Evolutionary conservation across 1,140 invertebrate genomes (phyloP).

Genomic region (Drosophila nikananu): DNA sequence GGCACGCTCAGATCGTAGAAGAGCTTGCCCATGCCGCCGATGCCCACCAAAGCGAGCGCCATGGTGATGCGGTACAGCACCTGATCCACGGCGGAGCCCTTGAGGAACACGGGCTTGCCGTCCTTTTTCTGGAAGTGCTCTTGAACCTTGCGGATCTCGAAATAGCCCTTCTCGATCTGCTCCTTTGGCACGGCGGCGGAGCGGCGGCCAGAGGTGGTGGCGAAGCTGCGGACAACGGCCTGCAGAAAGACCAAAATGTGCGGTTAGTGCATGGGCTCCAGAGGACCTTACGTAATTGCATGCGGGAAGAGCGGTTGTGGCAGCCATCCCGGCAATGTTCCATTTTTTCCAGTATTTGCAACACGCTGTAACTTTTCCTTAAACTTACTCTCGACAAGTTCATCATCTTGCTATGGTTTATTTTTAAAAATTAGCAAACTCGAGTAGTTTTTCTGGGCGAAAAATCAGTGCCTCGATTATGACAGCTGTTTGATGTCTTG

Average conservation of each 20-base stretch:
- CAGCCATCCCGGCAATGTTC: neutral
- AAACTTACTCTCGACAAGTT: constrained; percentile 81
- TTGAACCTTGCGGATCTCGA: constrained; percentile 85
- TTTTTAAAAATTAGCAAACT: constrained; percentile 66
- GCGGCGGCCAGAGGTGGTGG: constrained; percentile 60
- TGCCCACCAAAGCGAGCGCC: constrained; percentile 83
- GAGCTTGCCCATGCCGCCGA: constrained; percentile 82
- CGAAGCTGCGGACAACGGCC: constrained; percentile 79
- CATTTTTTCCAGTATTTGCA: neutral
- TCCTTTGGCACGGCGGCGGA: constrained; percentile 62
- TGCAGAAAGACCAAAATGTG: constrained; percentile 49
- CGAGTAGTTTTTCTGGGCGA: constrained; percentile 44
- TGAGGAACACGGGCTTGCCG: constrained; percentile 88
- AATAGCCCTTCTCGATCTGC: constrained; percentile 79
- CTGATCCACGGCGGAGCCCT: constrained; percentile 87
- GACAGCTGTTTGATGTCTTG: constrained; percentile 72
- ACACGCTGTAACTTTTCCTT: neutral
- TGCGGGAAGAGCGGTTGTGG: neutral
- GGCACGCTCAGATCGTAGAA: constrained; percentile 82
- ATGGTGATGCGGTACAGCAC: constrained; percentile 87
- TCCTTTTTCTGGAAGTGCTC: constrained; percentile 86
- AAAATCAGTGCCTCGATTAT: constrained; percentile 66
- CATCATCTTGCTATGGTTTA: constrained; percentile 71
- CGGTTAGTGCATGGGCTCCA: constrained; percentile 67
- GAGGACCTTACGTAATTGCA: constrained; percentile 71